These are phyloP conservation scores for Mizuhopecten yessoensis DNA, from an alignment of 1,140 invertebrate species.

Conservation along the genomic window DNA sequence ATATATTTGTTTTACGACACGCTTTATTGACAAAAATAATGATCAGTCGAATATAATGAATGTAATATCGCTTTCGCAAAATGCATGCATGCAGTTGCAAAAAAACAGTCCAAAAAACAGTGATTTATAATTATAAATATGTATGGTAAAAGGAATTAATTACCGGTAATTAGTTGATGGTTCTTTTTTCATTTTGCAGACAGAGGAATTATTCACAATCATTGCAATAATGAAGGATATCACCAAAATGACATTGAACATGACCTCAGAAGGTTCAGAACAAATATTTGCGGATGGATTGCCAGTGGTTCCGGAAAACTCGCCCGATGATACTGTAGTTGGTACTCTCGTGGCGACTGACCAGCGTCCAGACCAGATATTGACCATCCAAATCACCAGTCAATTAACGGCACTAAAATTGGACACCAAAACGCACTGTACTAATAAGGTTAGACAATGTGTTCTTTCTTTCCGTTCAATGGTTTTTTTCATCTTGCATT, in stretches of 20 bases:
- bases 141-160: no score
- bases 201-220: slow-evolving; percentile 61
- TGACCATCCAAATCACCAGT: slow-evolving; percentile 47
- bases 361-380: slow-evolving; percentile 43
- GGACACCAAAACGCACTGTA: neutral
- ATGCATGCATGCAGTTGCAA: no score
- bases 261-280: slow-evolving; percentile 53
- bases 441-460: neutral
- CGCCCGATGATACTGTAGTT: slow-evolving; percentile 56
- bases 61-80: no score
- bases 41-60: no score
- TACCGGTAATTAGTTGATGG: no score
- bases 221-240: slow-evolving; percentile 60
- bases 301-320: slow-evolving; percentile 64
- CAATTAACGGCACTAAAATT: neutral
- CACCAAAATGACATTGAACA: slow-evolving; percentile 58
- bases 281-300: slow-evolving; percentile 54
- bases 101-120: no score
- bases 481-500: no score
- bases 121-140: no score
- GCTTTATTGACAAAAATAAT: no score
- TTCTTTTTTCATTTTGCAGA: slow-evolving; percentile 53
- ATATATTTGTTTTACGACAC: no score
- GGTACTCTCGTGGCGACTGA: slow-evolving; percentile 62
- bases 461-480: no score